Percentiles rank a stretch among this genome's conserved stretches.
Evolutionary conservation across 2,797 vertebrate species (phyloP).

Genomic region (Tenualosa thibaudeaui): DNA sequence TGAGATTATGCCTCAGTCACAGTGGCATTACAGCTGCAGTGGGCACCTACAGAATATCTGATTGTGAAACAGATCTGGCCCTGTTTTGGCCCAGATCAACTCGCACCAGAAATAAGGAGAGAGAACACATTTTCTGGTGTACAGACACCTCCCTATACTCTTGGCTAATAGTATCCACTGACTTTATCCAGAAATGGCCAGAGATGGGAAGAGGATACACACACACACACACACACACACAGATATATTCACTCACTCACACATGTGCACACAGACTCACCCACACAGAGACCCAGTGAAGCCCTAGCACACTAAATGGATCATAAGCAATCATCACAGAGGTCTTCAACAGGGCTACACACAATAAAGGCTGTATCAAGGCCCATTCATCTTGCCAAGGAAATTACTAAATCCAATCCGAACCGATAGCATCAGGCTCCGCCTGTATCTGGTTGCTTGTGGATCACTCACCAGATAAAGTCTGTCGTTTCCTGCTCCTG

Average conservation of each 20-base stretch:
- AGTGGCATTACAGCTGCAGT: conserved; percentile 26
- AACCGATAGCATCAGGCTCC: conserved; percentile 69
- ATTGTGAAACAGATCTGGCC: background rate
- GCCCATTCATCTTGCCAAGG: conserved; percentile 73
- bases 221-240: conserved; percentile 1
- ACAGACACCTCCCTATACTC: background rate
- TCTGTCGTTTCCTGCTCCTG: conserved; percentile 62
- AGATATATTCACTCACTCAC: background rate
- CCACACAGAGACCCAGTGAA: conserved; percentile 46
- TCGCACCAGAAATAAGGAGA: background rate
- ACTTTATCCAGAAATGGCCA: conserved; percentile 22
- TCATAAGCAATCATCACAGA: conserved; percentile 71
- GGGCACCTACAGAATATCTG: background rate
- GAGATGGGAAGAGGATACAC: background rate
- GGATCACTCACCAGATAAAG: conserved; percentile 70
- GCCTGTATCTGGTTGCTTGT: conserved; percentile 58
- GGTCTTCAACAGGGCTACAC: conserved; percentile 55
- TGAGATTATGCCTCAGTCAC: conserved; percentile 60
- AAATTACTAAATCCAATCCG: conserved; percentile 77
- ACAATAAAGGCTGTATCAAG: conserved; percentile 70
- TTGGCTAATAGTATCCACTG: background rate
- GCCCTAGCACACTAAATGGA: conserved; percentile 61
- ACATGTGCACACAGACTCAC: background rate
- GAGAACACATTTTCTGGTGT: background rate
- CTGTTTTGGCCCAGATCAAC: background rate